Conservation (phyloP, 1,140 invertebrate species). For the Cecropterus lyciades region DNA sequence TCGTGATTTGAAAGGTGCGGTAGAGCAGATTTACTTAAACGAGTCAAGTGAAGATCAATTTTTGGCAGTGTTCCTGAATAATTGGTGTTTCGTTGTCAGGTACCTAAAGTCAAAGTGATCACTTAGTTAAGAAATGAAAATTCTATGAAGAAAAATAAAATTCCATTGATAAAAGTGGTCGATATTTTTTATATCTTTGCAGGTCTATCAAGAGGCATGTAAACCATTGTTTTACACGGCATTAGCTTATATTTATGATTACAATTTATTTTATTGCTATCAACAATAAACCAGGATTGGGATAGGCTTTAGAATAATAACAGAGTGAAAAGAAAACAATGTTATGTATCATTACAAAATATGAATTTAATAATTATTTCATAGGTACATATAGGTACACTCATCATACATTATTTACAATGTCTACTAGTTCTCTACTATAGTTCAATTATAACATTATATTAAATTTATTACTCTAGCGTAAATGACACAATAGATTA, state of each 20-base stretch:
- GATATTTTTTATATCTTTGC: conserved; percentile 38
- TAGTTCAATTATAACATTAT: conserved; percentile 53
- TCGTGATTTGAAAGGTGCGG: too few species aligned
- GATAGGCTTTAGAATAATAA: too few species aligned
- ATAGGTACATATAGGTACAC: conserved; percentile 63
- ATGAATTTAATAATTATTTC: conserved; percentile 45
- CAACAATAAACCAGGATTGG: conserved; percentile 86
- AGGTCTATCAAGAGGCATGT: conserved; percentile 91
- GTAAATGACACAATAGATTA: conserved; percentile 60
- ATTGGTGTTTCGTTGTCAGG: too few species aligned
- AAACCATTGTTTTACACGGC: conserved; percentile 89
- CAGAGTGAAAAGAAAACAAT: conserved; percentile 28
- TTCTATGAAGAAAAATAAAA: too few species aligned
- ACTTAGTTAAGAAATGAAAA: too few species aligned
- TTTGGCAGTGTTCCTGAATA: too few species aligned
- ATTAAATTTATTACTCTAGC: conserved; percentile 58
- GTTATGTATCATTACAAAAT: conserved; percentile 34
- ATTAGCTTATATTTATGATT: conserved; percentile 87
- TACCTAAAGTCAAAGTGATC: too few species aligned
- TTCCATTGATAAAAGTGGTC: too few species aligned
- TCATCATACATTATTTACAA: conserved; percentile 79
- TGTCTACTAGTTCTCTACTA: conserved; percentile 33
- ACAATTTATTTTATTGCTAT: conserved; percentile 87
- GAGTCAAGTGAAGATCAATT: too few species aligned
- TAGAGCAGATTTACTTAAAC: too few species aligned